Evolutionary conservation across 2,113 vertebrate species (phyloP).

Genomic region (Crotalus tigris): DNA sequence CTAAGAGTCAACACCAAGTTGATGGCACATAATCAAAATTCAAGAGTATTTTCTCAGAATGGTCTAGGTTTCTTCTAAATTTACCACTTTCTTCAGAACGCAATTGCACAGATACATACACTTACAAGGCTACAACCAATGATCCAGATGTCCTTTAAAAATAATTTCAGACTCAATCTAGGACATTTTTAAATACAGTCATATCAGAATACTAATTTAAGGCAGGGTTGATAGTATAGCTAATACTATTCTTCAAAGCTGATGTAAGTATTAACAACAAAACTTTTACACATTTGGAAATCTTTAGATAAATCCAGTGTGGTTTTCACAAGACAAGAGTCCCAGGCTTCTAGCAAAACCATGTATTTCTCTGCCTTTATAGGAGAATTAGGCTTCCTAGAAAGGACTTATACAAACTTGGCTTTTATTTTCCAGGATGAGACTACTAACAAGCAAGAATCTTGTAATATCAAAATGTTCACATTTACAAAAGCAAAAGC

Average conservation of each 20-base stretch:
- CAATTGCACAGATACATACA: background rate
- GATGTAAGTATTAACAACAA: background rate
- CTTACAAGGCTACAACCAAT: background rate
- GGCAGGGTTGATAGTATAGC: background rate
- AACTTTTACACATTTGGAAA: background rate
- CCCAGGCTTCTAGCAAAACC: background rate
- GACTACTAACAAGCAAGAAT: background rate
- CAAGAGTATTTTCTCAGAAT: background rate
- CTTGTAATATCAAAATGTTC: background rate
- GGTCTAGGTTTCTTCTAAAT: background rate
- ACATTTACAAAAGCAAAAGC: background rate
- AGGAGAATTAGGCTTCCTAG: background rate
- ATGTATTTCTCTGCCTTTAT: background rate
- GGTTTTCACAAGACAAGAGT: background rate
- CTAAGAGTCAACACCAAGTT: background rate
- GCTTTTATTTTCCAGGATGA: slow-evolving; percentile 28
- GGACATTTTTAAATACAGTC: background rate
- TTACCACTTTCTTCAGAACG: background rate
- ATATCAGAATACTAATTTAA: background rate
- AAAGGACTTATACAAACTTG: background rate
- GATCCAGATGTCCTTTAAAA: background rate
- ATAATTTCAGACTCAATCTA: background rate
- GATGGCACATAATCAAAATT: background rate
- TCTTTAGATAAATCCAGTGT: background rate
- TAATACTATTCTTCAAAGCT: background rate